phyloP scores from a whole-genome alignment of 2,888 invertebrate species.

The Crematogaster levior region DNA sequence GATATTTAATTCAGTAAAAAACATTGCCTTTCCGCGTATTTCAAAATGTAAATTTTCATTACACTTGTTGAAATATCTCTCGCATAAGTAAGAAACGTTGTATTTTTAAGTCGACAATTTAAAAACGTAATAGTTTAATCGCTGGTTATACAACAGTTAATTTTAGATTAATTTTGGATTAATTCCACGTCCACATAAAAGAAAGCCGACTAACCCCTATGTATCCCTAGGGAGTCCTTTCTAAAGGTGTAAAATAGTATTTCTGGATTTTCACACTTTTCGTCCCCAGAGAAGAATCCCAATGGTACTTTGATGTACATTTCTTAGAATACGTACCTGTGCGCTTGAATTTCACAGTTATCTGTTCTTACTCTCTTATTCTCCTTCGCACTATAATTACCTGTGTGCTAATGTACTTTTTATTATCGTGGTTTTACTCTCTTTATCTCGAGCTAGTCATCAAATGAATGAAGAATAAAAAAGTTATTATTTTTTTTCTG shows the following conservation, averaged over 20 bases:
- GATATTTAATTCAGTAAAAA: not conserved
- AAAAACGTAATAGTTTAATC: conserved; percentile 30
- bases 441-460: conserved; percentile 32
- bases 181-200: conserved; percentile 20
- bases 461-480: conserved; percentile 18
- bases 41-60: not conserved
- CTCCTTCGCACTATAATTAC: conserved; percentile 34
- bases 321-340: conserved; percentile 50
- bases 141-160: conserved; percentile 40
- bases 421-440: conserved; percentile 42
- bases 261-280: conserved; percentile 51
- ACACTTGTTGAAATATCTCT: not conserved
- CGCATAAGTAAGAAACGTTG: not conserved
- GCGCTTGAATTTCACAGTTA: conserved; percentile 47
- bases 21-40: not conserved
- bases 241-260: conserved; percentile 33
- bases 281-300: conserved; percentile 40
- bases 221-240: conserved; percentile 35
- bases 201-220: not conserved
- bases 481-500: conserved; percentile 25
- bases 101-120: conserved; percentile 4
- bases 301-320: conserved; percentile 54
- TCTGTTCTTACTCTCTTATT: conserved; percentile 22
- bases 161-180: conserved; percentile 41
- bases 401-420: conserved; percentile 54